Evolutionary conservation across 1,140 invertebrate species (phyloP).

Genomic region (Drosophila novamexicana): DNA sequence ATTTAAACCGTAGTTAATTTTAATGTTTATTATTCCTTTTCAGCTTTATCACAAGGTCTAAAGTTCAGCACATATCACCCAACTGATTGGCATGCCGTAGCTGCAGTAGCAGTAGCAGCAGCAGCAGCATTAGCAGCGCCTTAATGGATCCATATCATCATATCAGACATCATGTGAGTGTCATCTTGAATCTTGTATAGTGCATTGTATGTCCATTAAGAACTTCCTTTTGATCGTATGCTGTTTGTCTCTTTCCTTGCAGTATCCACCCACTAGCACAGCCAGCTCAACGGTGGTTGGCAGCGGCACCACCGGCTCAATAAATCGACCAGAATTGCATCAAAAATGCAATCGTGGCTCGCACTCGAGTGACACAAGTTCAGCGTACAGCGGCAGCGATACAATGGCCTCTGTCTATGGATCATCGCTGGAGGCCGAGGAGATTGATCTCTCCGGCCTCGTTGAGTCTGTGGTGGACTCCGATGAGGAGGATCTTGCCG

Average conservation of each 20-base stretch:
- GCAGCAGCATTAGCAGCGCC: constrained; percentile 46
- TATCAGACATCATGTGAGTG: constrained; percentile 82
- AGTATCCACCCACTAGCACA: constrained; percentile 76
- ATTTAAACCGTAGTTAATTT: constrained; percentile 10
- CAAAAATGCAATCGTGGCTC: constrained; percentile 93
- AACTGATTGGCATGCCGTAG: constrained; percentile 60
- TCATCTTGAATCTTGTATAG: constrained; percentile 13
- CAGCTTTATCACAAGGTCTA: constrained; percentile 46
- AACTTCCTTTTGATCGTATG: constrained; percentile 1
- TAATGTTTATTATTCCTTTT: constrained; percentile 1
- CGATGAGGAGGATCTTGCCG: constrained; percentile 96
- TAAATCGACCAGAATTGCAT: constrained; percentile 87
- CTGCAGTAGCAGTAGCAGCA: constrained; percentile 35
- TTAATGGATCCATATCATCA: constrained; percentile 83
- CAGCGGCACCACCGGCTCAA: constrained; percentile 47
- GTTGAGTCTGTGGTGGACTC: constrained; percentile 98
- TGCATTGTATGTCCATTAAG: constrained; percentile 38
- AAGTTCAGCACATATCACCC: constrained; percentile 42
- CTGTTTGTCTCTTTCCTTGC: neutral
- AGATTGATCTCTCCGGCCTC: constrained; percentile 96
- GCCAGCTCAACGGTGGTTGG: constrained; percentile 44
- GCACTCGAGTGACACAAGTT: constrained; percentile 97
- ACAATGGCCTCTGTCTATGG: constrained; percentile 97
- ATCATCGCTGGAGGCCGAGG: constrained; percentile 93
- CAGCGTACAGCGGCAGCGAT: constrained; percentile 97